Evolutionary conservation across 2,888 invertebrate genomes (phyloP), one percentile per base, ranked within the genome.

Genomic region (Cremastinae sp.): DNA sequence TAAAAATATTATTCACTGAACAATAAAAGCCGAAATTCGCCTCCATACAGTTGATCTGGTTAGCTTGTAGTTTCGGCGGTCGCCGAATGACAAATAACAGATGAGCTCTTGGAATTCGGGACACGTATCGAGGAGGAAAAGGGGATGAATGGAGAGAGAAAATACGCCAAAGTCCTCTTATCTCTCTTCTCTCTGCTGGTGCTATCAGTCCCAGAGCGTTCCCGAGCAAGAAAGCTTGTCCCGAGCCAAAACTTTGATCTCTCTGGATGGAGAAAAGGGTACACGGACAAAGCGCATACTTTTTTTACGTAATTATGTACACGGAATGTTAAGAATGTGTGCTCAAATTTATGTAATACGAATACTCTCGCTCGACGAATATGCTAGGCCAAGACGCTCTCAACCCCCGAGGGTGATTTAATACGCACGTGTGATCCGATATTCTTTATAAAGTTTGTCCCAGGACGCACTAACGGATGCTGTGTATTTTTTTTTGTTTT

Each of bases 21-120:
- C 5, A 28, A 28, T 28, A 28, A 28, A 82, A 81, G 81, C 82
- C 83, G 81, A 80, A 83, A 83, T 84, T 83, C 79, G 83, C 81
- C 82, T 83, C 85, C 84, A 80, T 83, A 78, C 81, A 75, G 81
- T 79, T 83, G 84, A 85, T 85, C 85, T 82, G 84, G 86, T 85
- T 83, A 83, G 84, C 77, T 81, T 83, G 83, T 83, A 84, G 84
- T 83, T 84, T 82, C 81, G 78, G 74, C 74, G 79, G 80, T 79
- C 82, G 82, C 80, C 80, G 83, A 83, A 85, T 86, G 85, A 86
- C 86, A 85, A 85, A 85, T 85, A 85, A 84, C 82, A 81, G 84
- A 84, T 81, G 85, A 85, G 80, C 81, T 82, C 79, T 84, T 79
- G 79, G 81, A 82, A 86, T 86, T 83, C 86, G 70, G 80, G 79